Percentiles rank a stretch among this genome's conserved stretches.
Conservation (phyloP, 2,113 vertebrate genomes). For the Notarius lentiginosus region DNA sequence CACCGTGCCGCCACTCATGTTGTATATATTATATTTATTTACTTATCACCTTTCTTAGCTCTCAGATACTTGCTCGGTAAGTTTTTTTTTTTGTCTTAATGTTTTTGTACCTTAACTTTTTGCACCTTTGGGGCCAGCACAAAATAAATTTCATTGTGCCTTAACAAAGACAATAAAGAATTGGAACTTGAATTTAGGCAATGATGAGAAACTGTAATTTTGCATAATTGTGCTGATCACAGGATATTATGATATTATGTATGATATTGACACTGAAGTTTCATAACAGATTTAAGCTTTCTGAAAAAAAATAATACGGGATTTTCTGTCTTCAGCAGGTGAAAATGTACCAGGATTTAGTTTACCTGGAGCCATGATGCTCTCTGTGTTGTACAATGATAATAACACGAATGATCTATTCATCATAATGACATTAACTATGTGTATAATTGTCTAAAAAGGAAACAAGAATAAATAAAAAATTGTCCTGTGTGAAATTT, state of each 20-base stretch:
- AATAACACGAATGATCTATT: background rate
- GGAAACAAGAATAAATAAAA: too few species aligned
- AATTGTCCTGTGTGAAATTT: too few species aligned
- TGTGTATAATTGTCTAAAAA: background rate
- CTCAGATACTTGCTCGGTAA: too few species aligned
- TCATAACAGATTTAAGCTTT: background rate
- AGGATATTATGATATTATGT: background rate
- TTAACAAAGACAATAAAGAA: too few species aligned
- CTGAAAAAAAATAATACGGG: background rate
- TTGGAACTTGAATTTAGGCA: background rate
- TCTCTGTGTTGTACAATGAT: background rate
- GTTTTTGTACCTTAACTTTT: too few species aligned
- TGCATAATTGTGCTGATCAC: background rate
- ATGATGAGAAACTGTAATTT: background rate
- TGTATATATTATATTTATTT: too few species aligned
- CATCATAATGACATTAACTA: background rate
- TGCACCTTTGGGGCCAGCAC: too few species aligned
- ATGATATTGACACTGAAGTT: background rate
- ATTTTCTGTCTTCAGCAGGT: background rate
- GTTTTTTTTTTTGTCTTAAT: too few species aligned
- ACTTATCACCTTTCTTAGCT: too few species aligned
- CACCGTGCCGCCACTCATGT: too few species aligned
- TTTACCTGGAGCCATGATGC: background rate
- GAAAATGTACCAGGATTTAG: background rate
- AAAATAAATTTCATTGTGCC: too few species aligned